Percentiles rank a stretch among this genome's conserved stretches.
Evolutionary conservation across 1,140 invertebrate genomes (phyloP).

Genomic region (Myzus persicae): DNA sequence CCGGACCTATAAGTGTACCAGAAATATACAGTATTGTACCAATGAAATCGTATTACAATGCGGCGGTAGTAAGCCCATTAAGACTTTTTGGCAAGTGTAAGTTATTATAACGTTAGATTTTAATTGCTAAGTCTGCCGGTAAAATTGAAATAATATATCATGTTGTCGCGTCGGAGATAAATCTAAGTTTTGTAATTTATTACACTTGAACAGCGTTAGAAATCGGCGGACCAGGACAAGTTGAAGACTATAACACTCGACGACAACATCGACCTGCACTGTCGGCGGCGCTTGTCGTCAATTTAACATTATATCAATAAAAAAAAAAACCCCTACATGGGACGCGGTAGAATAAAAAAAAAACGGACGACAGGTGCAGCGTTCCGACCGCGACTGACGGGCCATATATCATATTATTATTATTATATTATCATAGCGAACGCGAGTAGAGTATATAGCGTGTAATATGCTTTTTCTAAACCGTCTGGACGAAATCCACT

Average conservation of each 20-base stretch:
- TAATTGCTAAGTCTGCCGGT: not conserved
- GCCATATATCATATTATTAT: not conserved
- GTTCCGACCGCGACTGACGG: not conserved
- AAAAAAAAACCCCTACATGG: not conserved
- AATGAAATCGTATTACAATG: not conserved
- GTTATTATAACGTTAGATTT: not conserved
- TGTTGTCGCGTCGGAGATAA: not conserved
- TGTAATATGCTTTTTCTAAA: slow-evolving; percentile 15
- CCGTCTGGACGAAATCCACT: slow-evolving; percentile 36
- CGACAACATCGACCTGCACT: not conserved
- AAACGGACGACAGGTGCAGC: not conserved
- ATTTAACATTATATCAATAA: not conserved
- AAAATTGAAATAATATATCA: no score
- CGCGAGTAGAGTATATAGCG: not conserved
- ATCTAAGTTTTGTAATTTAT: not conserved
- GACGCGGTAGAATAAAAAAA: not conserved
- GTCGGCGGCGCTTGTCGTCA: not conserved
- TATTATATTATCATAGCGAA: not conserved
- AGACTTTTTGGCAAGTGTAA: not conserved
- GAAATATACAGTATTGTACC: no score
- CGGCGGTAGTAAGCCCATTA: not conserved
- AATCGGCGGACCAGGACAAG: not conserved
- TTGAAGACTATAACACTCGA: not conserved
- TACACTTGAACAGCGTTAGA: not conserved
- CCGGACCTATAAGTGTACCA: no score